Evolutionary conservation across 2,113 vertebrate genomes (phyloP).

Genomic region (Clarias macrocephalus): DNA sequence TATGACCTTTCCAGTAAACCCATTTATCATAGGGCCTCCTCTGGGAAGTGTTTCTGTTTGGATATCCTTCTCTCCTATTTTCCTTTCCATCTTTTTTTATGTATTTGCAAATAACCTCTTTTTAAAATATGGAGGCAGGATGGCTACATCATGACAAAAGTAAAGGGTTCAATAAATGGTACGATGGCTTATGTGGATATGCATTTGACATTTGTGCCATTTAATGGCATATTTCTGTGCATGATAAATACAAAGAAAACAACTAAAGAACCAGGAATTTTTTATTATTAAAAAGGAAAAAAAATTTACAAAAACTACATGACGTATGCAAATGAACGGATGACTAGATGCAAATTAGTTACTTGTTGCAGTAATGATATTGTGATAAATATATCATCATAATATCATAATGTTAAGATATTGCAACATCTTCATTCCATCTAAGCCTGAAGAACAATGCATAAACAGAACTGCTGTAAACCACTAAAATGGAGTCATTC

Average conservation of each 20-base stretch:
- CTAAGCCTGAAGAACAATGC: neutral
- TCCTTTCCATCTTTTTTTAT: slow-evolving; percentile 1
- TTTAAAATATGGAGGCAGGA: slow-evolving; percentile 13
- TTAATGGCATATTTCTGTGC: neutral
- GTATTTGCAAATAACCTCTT: neutral
- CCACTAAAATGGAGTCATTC: slow-evolving; percentile 7
- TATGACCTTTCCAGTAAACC: slow-evolving; percentile 53
- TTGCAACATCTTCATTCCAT: neutral
- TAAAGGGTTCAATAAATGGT: slow-evolving; percentile 14
- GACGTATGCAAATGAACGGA: too few relatives aligned
- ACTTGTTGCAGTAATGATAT: slow-evolving; percentile 3
- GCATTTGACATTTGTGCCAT: neutral
- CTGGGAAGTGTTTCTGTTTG: slow-evolving; percentile 21
- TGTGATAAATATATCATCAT: neutral
- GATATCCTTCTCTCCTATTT: slow-evolving; percentile 1
- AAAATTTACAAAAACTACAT: too few relatives aligned
- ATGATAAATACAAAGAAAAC: neutral
- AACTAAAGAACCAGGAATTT: neutral
- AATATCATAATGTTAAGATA: neutral
- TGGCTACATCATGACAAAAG: neutral
- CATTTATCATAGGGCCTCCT: slow-evolving; percentile 48
- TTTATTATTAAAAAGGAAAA: neutral
- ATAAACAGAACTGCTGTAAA: slow-evolving; percentile 12
- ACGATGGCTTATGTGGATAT: neutral
- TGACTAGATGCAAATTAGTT: neutral